Evolutionary conservation across 2,113 vertebrate species (phyloP).

Genomic region (Phrynosoma platyrhinos): DNA sequence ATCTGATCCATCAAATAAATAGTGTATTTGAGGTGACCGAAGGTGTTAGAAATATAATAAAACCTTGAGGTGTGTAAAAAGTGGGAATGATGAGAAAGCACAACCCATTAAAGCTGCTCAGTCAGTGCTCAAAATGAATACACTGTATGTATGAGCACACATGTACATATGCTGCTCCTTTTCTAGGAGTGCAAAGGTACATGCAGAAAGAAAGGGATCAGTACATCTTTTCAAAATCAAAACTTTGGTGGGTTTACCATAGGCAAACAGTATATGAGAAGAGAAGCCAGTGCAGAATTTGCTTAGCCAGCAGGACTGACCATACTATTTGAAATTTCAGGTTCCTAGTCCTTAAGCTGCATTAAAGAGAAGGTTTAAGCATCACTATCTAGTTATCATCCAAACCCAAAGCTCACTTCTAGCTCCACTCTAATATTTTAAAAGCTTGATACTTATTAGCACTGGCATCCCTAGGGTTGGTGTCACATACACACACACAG

Average conservation of each 20-base stretch:
- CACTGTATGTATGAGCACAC: background rate
- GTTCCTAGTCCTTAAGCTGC: background rate
- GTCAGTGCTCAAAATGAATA: conserved; percentile 34
- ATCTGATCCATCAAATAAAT: conserved; percentile 36
- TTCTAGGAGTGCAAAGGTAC: conserved; percentile 21
- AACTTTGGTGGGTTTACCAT: conserved; percentile 38
- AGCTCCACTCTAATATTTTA: too few species aligned
- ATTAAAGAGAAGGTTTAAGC: background rate
- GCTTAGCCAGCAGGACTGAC: background rate
- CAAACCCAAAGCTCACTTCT: background rate
- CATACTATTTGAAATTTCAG: background rate
- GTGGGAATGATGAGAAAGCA: conserved; percentile 50
- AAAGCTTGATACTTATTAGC: background rate
- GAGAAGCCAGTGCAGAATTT: conserved; percentile 13
- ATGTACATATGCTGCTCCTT: background rate
- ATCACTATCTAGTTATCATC: background rate
- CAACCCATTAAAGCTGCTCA: conserved; percentile 14
- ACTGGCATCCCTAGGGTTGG: too few species aligned
- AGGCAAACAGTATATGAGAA: conserved; percentile 28
- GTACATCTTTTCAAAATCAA: conserved; percentile 26
- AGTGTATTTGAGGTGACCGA: background rate
- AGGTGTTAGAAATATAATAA: background rate
- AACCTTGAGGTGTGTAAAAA: background rate
- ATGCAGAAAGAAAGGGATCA: conserved; percentile 40
- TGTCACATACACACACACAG: too few species aligned